Evolutionary conservation across 2,888 invertebrate species (phyloP), one percentile per base, ranked within the genome.

Genomic region (Dryocosmus kuriphilus): DNA sequence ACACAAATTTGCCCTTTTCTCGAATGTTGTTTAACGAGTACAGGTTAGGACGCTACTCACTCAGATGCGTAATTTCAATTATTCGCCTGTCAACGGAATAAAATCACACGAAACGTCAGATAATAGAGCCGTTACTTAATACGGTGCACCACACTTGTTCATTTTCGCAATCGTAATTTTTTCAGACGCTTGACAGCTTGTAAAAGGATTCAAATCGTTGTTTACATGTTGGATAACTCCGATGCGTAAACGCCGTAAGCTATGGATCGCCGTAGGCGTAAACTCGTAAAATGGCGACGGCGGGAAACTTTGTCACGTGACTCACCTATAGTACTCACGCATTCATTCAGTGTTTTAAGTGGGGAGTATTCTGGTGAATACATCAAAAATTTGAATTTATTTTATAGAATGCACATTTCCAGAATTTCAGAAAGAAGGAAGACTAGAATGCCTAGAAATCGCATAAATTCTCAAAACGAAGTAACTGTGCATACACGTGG

Each of bases 21-120:
- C 9, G 11, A 71, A 60, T 51, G n/a, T 32, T 60, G 38, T 74
- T 11, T 60, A 74, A 61, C 24, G 73, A 61, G 65, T 35, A 62
- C 51, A 81, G 81, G 82, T 82, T 82, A 82, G 62, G 80, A 77
- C 61, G 74, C 61, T 77, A 78, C 73, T 71, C 46, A 67, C 27
- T 46, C 5, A 30, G 30, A 51, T 30, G 71, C 71, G 71, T 71
- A 71, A 51, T 71, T 71, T 71, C 38, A 19, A 71, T 71, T 51
- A 51, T 71, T 51, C 46, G n/a, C 22, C 71, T 71, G 71, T 46
- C 71, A 71, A 9, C 1, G n/a, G 11, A 71, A 71, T 51, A 51
- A 51, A 46, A 71, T 51, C 32, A 1, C n/a, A 16, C 11, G 22
- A 71, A 71, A 51, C 9, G 27, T 16, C 6, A 41, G n/a, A 51